Evolutionary conservation across 2,797 vertebrate species (phyloP), one percentile per base, ranked within the genome.

Genomic region (Crenuchus spilurus): DNA sequence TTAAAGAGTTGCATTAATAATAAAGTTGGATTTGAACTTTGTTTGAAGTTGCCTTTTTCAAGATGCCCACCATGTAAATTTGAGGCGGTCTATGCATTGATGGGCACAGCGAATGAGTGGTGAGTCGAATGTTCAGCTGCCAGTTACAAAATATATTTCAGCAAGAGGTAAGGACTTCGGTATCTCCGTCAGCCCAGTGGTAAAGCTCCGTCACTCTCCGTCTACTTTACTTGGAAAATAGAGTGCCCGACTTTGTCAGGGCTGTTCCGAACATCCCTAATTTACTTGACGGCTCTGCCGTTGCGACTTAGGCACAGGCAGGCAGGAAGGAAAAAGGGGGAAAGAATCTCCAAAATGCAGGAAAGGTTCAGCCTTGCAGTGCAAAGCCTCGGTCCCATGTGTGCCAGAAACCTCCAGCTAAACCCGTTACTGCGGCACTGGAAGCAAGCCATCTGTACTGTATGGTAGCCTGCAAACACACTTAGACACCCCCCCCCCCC

Each of bases 281-380:
- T 30, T 30, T 74, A 28, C 57, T 62, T 66, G 74, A 75, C 58
- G 46, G 52, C 72, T 64, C 52, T 72, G 60, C 31, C 16, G 11
- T 60, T 35, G 51, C 1, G 49, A 55, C 20, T 52, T 16, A 18
- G 16, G 58, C 9, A 14, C 2, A 39, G 9, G 10, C 44, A 60
- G 8, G 4, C 16, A 63, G 26, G 48, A 46, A 60, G 48, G 28
- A 60, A n/a, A n/a, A n/a, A n/a, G n/a, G 31, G 9, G 16, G 26
- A 64, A 37, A 31, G 49, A 57, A 69, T 55, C 66, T 54, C 33
- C 16, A 8, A 44, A 57, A 74, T 8, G 26, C 24, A 54, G 37
- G 22, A 48, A 30, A 44, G 42, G 42, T 14, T n/a, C 28, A 55
- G 52, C 26, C 52, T 30, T 7, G 14, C 52, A n/a, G 52, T 55